These are phyloP conservation scores for Puma concolor DNA, from an alignment of 2,113 vertebrate genomes.

Conservation along the genomic window DNA sequence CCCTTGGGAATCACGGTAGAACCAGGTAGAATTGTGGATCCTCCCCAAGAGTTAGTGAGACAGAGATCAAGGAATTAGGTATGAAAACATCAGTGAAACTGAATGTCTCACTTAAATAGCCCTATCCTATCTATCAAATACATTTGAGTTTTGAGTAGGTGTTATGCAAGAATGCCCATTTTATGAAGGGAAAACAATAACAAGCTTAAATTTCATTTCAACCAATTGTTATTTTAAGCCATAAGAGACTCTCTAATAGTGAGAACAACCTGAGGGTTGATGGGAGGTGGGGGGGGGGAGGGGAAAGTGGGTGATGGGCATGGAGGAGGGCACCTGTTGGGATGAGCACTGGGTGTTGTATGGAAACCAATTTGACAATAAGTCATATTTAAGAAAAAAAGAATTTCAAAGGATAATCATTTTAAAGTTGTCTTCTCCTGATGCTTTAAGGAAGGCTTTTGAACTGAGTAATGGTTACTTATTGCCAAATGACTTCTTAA, in stretches of 20 bases:
- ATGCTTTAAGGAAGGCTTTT: not conserved
- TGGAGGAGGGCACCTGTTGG: too few relatives aligned
- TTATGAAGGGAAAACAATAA: not conserved
- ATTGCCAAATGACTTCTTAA: not conserved
- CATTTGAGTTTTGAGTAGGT: not conserved
- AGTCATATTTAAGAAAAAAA: too few relatives aligned
- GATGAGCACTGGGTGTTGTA: too few relatives aligned
- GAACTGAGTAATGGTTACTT: not conserved
- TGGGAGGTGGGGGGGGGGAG: too few relatives aligned
- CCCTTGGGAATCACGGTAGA: not conserved
- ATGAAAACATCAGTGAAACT: not conserved
- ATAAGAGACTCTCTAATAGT: too few relatives aligned
- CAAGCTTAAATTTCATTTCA: not conserved
- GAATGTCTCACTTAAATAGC: not conserved
- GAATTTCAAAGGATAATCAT: not conserved
- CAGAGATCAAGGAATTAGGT: not conserved
- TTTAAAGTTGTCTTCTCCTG: not conserved
- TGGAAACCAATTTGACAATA: too few relatives aligned
- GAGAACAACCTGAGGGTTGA: too few relatives aligned
- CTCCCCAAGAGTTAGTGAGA: not conserved
- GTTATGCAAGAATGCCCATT: not conserved
- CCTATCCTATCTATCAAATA: not conserved
- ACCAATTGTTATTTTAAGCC: not conserved
- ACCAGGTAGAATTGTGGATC: not conserved
- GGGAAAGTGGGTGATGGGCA: too few relatives aligned